Conservation (phyloP, 1,140 invertebrate species). For the Drosophila busckii region DNA sequence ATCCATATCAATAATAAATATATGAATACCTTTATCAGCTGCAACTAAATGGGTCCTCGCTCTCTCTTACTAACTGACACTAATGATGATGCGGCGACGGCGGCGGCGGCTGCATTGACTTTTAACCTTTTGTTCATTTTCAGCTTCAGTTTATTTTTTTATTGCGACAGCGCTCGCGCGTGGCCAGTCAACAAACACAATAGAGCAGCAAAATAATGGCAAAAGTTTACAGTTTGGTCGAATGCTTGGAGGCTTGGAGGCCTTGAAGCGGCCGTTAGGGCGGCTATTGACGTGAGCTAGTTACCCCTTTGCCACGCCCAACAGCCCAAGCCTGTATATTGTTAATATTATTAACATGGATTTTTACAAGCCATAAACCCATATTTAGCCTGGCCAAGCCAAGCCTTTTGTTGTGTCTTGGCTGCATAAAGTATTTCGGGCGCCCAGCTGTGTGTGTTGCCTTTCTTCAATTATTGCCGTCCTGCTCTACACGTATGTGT, state of each 20-base stretch:
- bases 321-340: too few relatives aligned
- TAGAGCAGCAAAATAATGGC: conserved; percentile 13
- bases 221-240: conserved; percentile 38
- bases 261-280: conserved; percentile 20
- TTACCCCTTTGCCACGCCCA: conserved; percentile 58
- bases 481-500: background rate
- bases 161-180: conserved; percentile 3
- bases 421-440: conserved; percentile 53
- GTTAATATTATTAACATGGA: conserved; percentile 76
- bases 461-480: background rate
- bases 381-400: conserved; percentile 63
- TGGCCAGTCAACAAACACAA: conserved; percentile 18
- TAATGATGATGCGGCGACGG: too few relatives aligned
- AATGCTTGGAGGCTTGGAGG: conserved; percentile 38
- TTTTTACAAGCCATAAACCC: conserved; percentile 77
- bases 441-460: conserved; percentile 42
- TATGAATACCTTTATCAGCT: conserved; percentile 3
- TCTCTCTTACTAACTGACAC: conserved; percentile 47
- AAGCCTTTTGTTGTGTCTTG: conserved; percentile 56
- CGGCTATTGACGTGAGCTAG: conserved; percentile 43
- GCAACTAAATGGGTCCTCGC: conserved; percentile 44
- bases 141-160: conserved; percentile 9
- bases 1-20: conserved; percentile 61
- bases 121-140: conserved; percentile 42
- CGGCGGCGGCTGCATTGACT: conserved; percentile 45